Evolutionary conservation across 1,140 invertebrate genomes (phyloP), one percentile per base, ranked within the genome.

Genomic region (Euura lappo): DNA sequence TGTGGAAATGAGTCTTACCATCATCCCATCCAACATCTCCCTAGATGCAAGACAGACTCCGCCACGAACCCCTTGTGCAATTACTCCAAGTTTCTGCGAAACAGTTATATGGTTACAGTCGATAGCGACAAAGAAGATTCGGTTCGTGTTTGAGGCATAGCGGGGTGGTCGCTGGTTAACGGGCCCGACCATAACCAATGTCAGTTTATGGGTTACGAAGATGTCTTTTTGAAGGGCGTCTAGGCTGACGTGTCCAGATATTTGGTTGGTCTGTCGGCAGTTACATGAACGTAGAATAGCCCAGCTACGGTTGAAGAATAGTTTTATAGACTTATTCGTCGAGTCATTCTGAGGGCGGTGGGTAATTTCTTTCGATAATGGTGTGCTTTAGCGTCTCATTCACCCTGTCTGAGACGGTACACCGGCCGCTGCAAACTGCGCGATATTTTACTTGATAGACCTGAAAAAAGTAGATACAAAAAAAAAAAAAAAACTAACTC

Each of bases 241-340:
- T 60, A 6, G 8, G 51, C 51, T 60, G 51, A 60, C 51, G 51
- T 60, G 51, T 60, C 51, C 51, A 60, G 51, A 60, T 11, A 60
- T 60, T 60, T n/a, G 51, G 51, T 60, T 60, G 51, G 51, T 60
- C 51, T n/a, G 51, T 60, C 13, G 51, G 51, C 51, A 60, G 51
- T 60, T 60, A 6, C 8, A 28, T 28, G 28, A 28, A 28, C 28
- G 28, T 28, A 28, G 28, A 28, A 28, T 28, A 28, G 28, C 28
- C 28, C 28, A 28, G 28, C 10, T 0, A n/a, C 51, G 51, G 51
- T 8, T 6, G 51, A 60, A n/a, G 8, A 60, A 11, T 60, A n/a
- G 51, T 60, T 60, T 60, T n/a, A 6, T 60, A n/a, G 51, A 11
- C 13, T 11, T 60, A 60, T 28, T 60, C 51, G 51, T 6, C 51